Conservation (phyloP, 2,888 invertebrate genomes). For the Luperina nickerlii region DNA sequence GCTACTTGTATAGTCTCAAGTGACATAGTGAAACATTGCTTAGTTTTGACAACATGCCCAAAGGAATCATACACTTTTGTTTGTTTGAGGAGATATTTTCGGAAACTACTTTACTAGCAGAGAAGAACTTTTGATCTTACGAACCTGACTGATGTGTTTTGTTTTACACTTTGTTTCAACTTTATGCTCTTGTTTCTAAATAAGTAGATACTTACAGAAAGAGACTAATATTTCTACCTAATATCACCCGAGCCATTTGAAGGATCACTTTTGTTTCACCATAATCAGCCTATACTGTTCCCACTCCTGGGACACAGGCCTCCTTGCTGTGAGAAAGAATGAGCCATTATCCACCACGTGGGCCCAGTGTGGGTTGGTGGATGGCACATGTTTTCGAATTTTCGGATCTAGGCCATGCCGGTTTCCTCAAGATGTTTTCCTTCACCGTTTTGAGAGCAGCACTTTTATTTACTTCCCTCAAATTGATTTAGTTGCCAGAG, state of each 20-base stretch:
- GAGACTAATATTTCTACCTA: not conserved
- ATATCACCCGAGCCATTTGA: conserved; percentile 6
- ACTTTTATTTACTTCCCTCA: conserved; percentile 6
- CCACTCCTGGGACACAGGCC: too few relatives aligned
- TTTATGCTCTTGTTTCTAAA: conserved; percentile 25
- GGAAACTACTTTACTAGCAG: conserved; percentile 20
- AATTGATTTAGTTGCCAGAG: conserved; percentile 8
- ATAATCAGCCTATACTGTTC: too few relatives aligned
- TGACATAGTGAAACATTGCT: conserved; percentile 17
- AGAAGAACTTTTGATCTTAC: conserved; percentile 51
- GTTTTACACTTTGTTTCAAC: conserved; percentile 47
- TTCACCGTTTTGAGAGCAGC: not conserved
- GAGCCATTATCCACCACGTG: not conserved
- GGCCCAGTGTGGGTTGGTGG: not conserved
- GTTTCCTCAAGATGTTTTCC: not conserved
- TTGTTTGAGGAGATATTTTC: conserved; percentile 50
- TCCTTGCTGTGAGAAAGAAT: not conserved
- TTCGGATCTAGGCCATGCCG: not conserved
- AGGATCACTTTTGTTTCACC: conserved; percentile 4
- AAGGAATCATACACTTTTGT: conserved; percentile 23
- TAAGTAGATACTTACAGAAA: conserved; percentile 21
- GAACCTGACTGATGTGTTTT: conserved; percentile 50
- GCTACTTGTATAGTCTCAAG: not conserved
- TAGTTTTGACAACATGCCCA: conserved; percentile 25
- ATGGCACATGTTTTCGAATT: not conserved